A percentile compares a stretch with the other conserved stretches of the same genome.
phyloP scores from a whole-genome alignment of 2,888 invertebrate species.

The Lasioglossum villosulum region DNA sequence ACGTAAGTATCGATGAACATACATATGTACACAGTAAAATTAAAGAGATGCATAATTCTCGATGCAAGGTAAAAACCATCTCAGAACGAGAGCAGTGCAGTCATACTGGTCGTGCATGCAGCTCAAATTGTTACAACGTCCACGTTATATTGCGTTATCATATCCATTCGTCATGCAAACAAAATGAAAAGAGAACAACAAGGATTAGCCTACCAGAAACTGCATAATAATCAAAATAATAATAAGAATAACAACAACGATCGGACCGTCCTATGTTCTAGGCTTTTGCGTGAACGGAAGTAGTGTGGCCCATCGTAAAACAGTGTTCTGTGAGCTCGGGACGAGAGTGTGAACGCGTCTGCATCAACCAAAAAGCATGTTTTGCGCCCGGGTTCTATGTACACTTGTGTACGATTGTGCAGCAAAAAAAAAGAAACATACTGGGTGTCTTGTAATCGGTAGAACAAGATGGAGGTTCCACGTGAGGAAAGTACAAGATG shows the following conservation, averaged over 20 bases:
- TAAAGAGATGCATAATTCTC: constrained; percentile 80
- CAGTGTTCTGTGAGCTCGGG: constrained; percentile 35
- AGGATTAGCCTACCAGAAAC: constrained; percentile 67
- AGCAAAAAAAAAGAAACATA: constrained; percentile 36
- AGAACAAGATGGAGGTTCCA: not conserved
- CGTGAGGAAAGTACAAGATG: not conserved
- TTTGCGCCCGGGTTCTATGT: not conserved
- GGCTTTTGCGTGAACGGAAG: constrained; percentile 2
- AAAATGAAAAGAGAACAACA: constrained; percentile 27
- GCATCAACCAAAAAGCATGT: constrained; percentile 62
- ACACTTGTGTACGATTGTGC: constrained; percentile 16
- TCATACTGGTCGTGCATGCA: constrained; percentile 69
- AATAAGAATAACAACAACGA: not conserved
- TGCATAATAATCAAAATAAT: constrained; percentile 20
- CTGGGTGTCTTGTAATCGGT: not conserved
- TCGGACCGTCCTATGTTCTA: constrained; percentile 4
- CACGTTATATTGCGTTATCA: constrained; percentile 43
- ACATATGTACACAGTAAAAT: constrained; percentile 73
- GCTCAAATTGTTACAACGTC: constrained; percentile 59
- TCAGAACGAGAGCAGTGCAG: constrained; percentile 63
- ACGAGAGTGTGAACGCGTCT: constrained; percentile 42
- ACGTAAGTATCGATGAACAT: constrained; percentile 20
- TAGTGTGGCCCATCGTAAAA: not conserved
- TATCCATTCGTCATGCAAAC: constrained; percentile 75
- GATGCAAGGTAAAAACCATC: constrained; percentile 64